Conservation (phyloP, 2,888 invertebrate genomes). For the Autographa pulchrina region DNA sequence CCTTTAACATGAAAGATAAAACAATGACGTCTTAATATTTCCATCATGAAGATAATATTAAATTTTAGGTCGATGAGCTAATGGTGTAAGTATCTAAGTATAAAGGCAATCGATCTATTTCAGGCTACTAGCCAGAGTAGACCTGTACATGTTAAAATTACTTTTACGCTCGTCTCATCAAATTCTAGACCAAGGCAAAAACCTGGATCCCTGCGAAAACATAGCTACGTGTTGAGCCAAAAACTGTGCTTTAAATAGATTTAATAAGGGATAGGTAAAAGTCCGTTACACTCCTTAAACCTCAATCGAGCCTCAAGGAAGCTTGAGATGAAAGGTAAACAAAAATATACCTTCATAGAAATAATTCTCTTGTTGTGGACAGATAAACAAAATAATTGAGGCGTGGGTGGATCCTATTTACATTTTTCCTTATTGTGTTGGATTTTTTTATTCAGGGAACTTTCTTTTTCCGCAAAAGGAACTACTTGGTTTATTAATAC, state of each 20-base stretch:
- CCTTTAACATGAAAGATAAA: not conserved
- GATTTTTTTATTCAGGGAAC: not conserved
- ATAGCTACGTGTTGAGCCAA: not conserved
- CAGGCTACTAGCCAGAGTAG: too few species aligned
- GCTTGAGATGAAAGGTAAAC: not conserved
- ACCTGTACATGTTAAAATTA: too few species aligned
- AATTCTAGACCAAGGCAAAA: too few species aligned
- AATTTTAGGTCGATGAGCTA: too few species aligned
- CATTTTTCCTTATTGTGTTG: not conserved
- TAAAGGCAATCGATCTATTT: too few species aligned
- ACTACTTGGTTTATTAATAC: not conserved
- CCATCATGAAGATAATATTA: too few species aligned
- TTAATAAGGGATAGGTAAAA: not conserved
- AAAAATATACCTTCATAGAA: slow-evolving; percentile 4
- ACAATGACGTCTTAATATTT: not conserved
- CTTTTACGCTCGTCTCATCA: too few species aligned
- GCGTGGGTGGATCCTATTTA: not conserved
- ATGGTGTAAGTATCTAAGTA: too few species aligned
- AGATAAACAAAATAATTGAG: not conserved
- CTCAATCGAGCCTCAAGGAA: not conserved
- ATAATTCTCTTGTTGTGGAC: not conserved
- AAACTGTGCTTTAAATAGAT: not conserved
- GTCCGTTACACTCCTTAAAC: too few species aligned
- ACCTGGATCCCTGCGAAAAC: too few species aligned
- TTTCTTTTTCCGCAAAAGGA: not conserved